These are phyloP conservation scores for Zele albiditarsus DNA, from an alignment of 2,888 invertebrate species.

Conservation along the genomic window DNA sequence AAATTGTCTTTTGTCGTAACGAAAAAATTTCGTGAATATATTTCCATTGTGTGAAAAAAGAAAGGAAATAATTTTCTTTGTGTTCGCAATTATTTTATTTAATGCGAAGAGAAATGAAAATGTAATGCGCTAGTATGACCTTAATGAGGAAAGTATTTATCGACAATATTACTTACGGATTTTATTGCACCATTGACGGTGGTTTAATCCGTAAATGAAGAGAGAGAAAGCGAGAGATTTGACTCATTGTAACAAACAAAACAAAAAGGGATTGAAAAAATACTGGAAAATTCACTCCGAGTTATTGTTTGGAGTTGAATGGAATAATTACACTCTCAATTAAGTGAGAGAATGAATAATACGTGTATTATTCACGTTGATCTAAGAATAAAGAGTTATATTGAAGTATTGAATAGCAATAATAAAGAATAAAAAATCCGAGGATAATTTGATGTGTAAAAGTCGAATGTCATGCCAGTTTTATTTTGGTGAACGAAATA, in stretches of 20 bases:
- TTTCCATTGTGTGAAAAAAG: neutral
- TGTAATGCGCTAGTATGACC: neutral
- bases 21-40: neutral
- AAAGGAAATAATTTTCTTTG: neutral
- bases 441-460: neutral
- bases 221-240: neutral
- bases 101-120: neutral
- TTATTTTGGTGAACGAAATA: slow-evolving; percentile 9
- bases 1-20: neutral
- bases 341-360: neutral
- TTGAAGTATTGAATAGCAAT: slow-evolving; percentile 22
- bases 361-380: neutral
- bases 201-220: neutral
- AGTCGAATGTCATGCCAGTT: slow-evolving; percentile 7
- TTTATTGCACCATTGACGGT: neutral
- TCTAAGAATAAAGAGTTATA: neutral
- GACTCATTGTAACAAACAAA: neutral
- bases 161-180: neutral
- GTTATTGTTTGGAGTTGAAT: slow-evolving; percentile 4
- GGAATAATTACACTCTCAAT: slow-evolving; percentile 8
- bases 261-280: neutral
- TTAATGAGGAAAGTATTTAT: neutral
- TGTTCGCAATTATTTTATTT: neutral
- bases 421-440: neutral
- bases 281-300: neutral